These are phyloP conservation scores for Carollia perspicillata DNA, from an alignment of 2,113 vertebrate species.

Conservation along the genomic window DNA sequence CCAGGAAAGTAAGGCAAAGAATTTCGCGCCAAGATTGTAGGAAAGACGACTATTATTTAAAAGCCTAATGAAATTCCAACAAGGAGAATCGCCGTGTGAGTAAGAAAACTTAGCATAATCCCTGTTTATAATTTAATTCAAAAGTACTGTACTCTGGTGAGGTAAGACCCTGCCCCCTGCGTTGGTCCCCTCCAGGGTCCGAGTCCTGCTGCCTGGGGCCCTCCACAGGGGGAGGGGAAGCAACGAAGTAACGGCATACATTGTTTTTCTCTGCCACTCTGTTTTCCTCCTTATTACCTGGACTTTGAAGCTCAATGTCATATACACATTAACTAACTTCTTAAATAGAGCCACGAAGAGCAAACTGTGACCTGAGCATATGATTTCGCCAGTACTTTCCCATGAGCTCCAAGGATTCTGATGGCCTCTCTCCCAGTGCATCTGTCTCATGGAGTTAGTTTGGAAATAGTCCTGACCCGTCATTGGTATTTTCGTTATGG, in stretches of 20 bases:
- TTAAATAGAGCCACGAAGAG: constrained; percentile 56
- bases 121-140: constrained; percentile 17
- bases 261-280: background rate
- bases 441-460: background rate
- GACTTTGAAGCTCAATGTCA: constrained; percentile 57
- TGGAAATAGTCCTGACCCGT: background rate
- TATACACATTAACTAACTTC: constrained; percentile 67
- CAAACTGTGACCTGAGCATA: constrained; percentile 8
- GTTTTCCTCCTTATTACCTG: constrained; percentile 35
- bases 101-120: background rate
- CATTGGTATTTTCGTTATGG: background rate
- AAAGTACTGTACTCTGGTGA: background rate
- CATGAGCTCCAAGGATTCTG: background rate
- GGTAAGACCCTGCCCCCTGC: background rate
- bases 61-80: background rate
- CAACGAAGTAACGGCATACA: background rate
- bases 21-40: background rate
- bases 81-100: background rate
- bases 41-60: background rate
- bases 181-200: background rate
- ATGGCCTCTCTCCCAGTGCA: background rate
- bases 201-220: background rate
- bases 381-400: background rate
- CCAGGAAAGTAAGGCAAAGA: background rate
- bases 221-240: background rate